Conservation (phyloP, 2,888 invertebrate genomes). For the Stictocephala bisonia region DNA sequence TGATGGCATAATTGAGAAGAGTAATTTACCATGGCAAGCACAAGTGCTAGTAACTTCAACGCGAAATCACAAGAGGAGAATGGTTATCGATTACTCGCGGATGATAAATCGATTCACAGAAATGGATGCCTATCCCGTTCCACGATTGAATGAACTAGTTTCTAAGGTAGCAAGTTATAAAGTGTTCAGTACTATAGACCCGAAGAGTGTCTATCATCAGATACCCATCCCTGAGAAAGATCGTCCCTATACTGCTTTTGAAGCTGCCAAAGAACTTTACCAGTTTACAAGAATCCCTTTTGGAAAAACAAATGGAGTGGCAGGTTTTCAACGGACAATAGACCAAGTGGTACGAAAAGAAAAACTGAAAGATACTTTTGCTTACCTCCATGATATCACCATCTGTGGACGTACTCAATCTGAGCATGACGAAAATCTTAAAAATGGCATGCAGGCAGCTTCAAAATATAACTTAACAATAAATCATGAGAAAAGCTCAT, state of each 20-base stretch:
- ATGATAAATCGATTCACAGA: too few species aligned
- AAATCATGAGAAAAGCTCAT: neutral
- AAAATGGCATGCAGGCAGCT: constrained; percentile 7
- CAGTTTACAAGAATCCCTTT: constrained; percentile 8
- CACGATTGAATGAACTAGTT: too few species aligned
- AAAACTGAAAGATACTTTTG: neutral
- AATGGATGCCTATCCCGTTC: too few species aligned
- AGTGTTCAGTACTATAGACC: neutral
- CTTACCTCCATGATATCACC: neutral
- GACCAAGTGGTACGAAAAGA: neutral
- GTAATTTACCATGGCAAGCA: too few species aligned
- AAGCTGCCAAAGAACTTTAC: neutral
- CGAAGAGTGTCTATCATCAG: neutral
- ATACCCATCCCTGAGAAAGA: neutral
- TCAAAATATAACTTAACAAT: neutral
- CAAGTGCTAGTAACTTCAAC: too few species aligned
- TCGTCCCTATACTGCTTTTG: neutral
- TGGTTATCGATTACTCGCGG: too few species aligned
- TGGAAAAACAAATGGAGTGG: constrained; percentile 19
- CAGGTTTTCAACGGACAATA: constrained; percentile 17
- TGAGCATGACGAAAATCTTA: constrained; percentile 33
- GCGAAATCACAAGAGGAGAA: too few species aligned
- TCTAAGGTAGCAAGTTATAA: neutral
- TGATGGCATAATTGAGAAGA: too few species aligned
- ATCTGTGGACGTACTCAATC: neutral